These are phyloP conservation scores for Megamerina dolium DNA, from an alignment of 2,888 invertebrate genomes.

Conservation along the genomic window DNA sequence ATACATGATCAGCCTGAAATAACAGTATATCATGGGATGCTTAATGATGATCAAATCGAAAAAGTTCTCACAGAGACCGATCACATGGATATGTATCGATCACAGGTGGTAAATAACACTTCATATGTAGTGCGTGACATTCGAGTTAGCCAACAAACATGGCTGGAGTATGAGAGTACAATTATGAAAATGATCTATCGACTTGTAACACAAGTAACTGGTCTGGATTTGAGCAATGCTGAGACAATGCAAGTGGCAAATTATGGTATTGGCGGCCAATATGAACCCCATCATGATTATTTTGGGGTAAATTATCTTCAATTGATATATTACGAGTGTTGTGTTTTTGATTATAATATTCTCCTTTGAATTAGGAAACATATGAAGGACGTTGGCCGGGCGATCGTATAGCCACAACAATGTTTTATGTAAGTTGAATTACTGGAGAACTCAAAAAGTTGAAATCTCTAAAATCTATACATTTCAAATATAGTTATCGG, in stretches of 20 bases:
- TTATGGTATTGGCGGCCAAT: conserved; percentile 97
- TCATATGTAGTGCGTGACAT: conserved; percentile 10
- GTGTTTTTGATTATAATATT: background rate
- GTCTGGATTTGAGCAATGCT: conserved; percentile 73
- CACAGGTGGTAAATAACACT: conserved; percentile 8
- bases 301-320: conserved; percentile 53
- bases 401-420: conserved; percentile 86
- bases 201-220: conserved; percentile 64
- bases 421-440: conserved; percentile 78
- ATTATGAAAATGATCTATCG: conserved; percentile 15
- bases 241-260: conserved; percentile 96
- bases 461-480: conserved; percentile 9
- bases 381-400: conserved; percentile 13
- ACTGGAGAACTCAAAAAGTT: background rate
- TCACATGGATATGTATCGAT: conserved; percentile 19
- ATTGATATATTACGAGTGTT: background rate
- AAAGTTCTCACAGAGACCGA: conserved; percentile 31
- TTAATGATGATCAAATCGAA: conserved; percentile 78
- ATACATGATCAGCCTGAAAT: conserved; percentile 71
- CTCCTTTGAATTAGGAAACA: background rate
- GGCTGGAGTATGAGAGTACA: conserved; percentile 23
- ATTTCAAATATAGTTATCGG: conserved; percentile 67
- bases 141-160: conserved; percentile 33
- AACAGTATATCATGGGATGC: conserved; percentile 75
- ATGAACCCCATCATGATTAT: conserved; percentile 92